A percentile compares a stretch with the other conserved stretches of the same genome.
Conservation (phyloP, 2,797 vertebrate genomes). For the Meriones psammophilus region DNA sequence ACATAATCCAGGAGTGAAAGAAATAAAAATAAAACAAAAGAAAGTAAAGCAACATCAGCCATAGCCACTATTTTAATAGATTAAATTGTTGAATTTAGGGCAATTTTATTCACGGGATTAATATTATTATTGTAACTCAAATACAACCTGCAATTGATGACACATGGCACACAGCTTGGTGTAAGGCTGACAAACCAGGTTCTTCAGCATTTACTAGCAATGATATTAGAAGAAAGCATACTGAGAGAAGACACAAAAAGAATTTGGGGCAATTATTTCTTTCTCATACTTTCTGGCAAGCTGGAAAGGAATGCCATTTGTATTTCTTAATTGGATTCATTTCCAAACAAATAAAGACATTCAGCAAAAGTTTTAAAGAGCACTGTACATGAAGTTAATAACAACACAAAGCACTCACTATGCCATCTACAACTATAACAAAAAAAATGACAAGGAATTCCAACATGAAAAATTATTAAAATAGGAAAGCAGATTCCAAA, state of each 20-base stretch:
- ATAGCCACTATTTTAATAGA: slow-evolving; percentile 23
- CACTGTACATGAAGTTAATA: slow-evolving; percentile 64
- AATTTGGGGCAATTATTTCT: slow-evolving; percentile 66
- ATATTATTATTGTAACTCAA: slow-evolving; percentile 39
- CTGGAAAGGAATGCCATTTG: slow-evolving; percentile 52
- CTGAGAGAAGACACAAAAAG: slow-evolving; percentile 44
- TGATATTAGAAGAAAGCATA: slow-evolving; percentile 57
- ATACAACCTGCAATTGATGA: slow-evolving; percentile 55
- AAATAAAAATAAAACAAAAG: not conserved
- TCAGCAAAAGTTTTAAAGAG: slow-evolving; percentile 71
- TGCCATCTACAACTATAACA: slow-evolving; percentile 31
- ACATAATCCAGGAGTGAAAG: not conserved
- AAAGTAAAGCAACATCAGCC: not conserved
- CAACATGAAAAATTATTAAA: not conserved
- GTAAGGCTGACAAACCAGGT: slow-evolving; percentile 46
- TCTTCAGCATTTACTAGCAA: slow-evolving; percentile 30
- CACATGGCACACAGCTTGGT: slow-evolving; percentile 61
- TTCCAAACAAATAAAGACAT: slow-evolving; percentile 68
- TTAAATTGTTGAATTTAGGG: slow-evolving; percentile 37
- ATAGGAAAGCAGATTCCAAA: slow-evolving; percentile 1
- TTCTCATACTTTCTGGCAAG: slow-evolving; percentile 59
- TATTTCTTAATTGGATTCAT: slow-evolving; percentile 74
- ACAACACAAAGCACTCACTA: not conserved
- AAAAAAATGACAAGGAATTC: slow-evolving; percentile 26
- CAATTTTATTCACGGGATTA: slow-evolving; percentile 62